Conservation (phyloP, 2,113 vertebrate species). For the Donacobius atricapilla region DNA sequence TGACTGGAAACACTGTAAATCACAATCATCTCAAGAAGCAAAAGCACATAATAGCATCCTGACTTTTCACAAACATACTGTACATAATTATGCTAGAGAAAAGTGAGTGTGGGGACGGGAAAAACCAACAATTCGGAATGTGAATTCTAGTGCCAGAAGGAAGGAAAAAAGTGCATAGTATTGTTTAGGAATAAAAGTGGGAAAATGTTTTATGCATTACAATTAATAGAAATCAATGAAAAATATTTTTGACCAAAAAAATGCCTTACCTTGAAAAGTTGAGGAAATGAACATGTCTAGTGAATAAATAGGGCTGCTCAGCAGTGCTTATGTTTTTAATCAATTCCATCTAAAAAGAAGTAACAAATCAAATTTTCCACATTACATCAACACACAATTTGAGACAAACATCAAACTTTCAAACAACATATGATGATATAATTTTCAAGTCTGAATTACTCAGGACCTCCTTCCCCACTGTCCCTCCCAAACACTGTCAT, state of each 20-base stretch:
- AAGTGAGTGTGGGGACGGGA: neutral
- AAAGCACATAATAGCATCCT: neutral
- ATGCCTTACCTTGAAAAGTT: conserved; percentile 93
- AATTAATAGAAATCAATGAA: neutral
- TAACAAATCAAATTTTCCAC: conserved; percentile 44
- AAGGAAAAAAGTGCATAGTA: neutral
- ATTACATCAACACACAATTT: neutral
- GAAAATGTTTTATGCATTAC: neutral
- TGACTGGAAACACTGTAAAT: neutral
- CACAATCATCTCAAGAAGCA: neutral
- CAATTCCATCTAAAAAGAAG: conserved; percentile 88
- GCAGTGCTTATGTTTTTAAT: conserved; percentile 96
- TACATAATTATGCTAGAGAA: neutral
- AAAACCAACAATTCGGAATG: neutral
- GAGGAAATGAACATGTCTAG: conserved; percentile 97
- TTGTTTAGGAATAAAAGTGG: neutral
- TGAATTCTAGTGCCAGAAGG: neutral
- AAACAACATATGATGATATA: neutral
- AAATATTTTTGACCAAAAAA: conserved; percentile 7
- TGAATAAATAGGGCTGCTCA: conserved; percentile 96
- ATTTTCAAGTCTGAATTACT: neutral
- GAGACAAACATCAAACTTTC: conserved; percentile 13
- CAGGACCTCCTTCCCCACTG: neutral
- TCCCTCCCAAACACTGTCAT: neutral
- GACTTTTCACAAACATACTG: neutral